Evolutionary conservation across 2,113 vertebrate species (phyloP).

Genomic region (Pica pica): DNA sequence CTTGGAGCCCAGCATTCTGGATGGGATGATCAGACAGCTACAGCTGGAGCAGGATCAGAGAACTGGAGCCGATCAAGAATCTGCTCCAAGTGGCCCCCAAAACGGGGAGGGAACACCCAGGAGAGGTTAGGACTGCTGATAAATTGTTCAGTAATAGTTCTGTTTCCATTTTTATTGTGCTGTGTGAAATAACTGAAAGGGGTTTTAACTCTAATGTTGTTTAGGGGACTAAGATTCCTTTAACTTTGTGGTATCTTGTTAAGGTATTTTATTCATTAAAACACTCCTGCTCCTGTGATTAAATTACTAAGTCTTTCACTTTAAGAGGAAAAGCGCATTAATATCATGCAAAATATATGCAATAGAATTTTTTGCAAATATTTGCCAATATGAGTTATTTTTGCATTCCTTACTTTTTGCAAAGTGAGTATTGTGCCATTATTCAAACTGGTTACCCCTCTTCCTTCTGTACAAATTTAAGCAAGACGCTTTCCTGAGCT

Average conservation of each 20-base stretch:
- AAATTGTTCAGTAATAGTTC: neutral
- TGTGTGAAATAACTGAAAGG: neutral
- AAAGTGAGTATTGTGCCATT: neutral
- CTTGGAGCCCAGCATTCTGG: constrained; percentile 79
- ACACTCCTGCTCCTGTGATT: neutral
- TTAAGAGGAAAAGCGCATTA: neutral
- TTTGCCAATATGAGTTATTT: neutral
- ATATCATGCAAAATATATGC: neutral
- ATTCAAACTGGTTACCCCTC: neutral
- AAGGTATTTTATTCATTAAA: neutral
- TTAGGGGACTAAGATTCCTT: neutral
- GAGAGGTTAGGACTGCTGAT: constrained; percentile 76
- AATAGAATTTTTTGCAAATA: neutral
- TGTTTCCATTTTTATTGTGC: accelerated
- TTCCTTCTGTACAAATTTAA: neutral
- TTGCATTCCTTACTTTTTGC: neutral
- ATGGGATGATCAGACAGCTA: constrained; percentile 87
- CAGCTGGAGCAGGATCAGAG: constrained; percentile 83
- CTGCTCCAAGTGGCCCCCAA: constrained; percentile 36
- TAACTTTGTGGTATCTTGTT: neutral
- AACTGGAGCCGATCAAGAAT: constrained; percentile 42
- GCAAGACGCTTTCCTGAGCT: neutral
- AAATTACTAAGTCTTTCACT: neutral
- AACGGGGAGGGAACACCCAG: constrained; percentile 76
- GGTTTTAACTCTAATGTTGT: neutral